phyloP scores from a whole-genome alignment of 1,140 invertebrate species.

The Microplitis mediator region DNA sequence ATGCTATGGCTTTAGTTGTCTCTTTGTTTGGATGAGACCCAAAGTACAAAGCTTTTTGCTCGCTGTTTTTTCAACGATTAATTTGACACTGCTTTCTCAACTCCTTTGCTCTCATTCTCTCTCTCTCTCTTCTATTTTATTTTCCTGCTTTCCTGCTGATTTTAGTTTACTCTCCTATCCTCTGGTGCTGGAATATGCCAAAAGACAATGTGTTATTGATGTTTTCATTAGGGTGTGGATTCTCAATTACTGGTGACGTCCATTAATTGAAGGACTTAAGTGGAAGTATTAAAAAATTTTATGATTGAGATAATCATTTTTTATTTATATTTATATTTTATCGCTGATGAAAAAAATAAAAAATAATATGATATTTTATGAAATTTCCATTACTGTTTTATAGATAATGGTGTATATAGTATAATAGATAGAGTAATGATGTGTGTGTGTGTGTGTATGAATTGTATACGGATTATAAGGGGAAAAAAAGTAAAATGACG shows the following conservation, averaged over 20 bases:
- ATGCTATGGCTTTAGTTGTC: conserved; percentile 24
- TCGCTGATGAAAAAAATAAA: no score
- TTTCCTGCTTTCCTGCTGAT: no score
- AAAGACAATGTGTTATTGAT: conserved; percentile 1
- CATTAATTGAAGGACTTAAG: no score
- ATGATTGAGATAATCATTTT: no score
- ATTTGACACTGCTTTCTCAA: background rate
- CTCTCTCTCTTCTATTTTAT: background rate
- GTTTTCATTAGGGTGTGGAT: background rate
- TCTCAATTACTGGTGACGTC: no score
- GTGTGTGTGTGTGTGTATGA: background rate
- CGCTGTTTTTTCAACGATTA: conserved; percentile 6
- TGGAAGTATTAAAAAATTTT: no score
- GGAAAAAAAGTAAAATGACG: background rate
- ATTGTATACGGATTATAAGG: background rate
- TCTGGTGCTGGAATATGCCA: background rate
- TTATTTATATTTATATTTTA: no score
- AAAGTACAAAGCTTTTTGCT: conserved; percentile 42
- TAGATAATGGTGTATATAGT: no score
- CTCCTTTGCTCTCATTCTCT: background rate
- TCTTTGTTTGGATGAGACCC: conserved; percentile 37
- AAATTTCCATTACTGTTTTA: no score
- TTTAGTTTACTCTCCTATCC: no score
- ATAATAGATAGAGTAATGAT: no score
- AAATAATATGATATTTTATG: no score